A percentile compares a stretch with the other conserved stretches of the same genome.
phyloP scores from a whole-genome alignment of 1,140 invertebrate species.

The Macrotrachela quadricornifera region DNA sequence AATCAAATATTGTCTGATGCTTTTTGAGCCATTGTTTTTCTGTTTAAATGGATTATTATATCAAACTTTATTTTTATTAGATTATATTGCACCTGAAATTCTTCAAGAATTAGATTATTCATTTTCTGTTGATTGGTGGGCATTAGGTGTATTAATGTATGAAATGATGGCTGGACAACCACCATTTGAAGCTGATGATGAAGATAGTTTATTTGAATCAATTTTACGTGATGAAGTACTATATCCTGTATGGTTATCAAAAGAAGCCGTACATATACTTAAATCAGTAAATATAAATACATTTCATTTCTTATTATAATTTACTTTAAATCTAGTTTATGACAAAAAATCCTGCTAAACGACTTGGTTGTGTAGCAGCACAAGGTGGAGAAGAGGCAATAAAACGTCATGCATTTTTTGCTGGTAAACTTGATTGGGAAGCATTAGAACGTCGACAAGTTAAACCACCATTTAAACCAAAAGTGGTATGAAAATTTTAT shows the following conservation, averaged over 20 bases:
- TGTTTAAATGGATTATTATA: too few relatives aligned
- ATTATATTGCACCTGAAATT: slow-evolving; percentile 32
- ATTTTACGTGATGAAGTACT: slow-evolving; percentile 94
- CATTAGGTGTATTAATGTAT: slow-evolving; percentile 90
- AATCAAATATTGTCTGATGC: too few relatives aligned
- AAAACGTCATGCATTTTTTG: slow-evolving; percentile 76
- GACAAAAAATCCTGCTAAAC: slow-evolving; percentile 82
- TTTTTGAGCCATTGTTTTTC: too few relatives aligned
- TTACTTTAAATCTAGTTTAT: slow-evolving; percentile 49
- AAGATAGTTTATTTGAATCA: slow-evolving; percentile 93
- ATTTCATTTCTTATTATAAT: background rate
- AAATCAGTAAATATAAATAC: slow-evolving; percentile 45
- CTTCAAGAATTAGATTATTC: slow-evolving; percentile 90
- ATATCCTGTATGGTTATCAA: slow-evolving; percentile 87
- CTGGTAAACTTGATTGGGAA: slow-evolving; percentile 75
- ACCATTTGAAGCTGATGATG: slow-evolving; percentile 96
- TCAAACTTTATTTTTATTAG: too few relatives aligned
- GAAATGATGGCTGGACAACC: slow-evolving; percentile 77
- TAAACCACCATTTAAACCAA: slow-evolving; percentile 87
- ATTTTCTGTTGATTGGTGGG: slow-evolving; percentile 71
- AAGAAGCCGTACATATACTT: slow-evolving; percentile 83
- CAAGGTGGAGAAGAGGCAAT: slow-evolving; percentile 65
- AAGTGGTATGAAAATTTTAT: slow-evolving; percentile 52
- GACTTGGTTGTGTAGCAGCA: slow-evolving; percentile 61
- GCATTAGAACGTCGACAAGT: slow-evolving; percentile 67